phyloP scores from a whole-genome alignment of 2,888 invertebrate species.

The Steromphala cineraria region DNA sequence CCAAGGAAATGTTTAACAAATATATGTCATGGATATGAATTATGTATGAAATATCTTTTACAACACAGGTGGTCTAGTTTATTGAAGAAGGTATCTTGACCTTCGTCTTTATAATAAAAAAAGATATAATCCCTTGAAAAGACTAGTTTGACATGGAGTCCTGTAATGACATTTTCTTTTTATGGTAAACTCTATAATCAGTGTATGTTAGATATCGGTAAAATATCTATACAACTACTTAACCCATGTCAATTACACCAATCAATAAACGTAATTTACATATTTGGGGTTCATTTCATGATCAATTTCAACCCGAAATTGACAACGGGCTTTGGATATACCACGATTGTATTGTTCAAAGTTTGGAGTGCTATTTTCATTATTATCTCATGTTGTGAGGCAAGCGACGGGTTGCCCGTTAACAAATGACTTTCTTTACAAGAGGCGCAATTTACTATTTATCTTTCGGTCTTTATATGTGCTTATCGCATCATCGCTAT shows the following conservation, averaged over 20 bases:
- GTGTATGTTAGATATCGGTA: no score
- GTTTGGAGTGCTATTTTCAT: background rate
- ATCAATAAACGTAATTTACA: background rate
- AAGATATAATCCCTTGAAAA: no score
- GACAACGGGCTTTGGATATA: background rate
- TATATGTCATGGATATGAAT: no score
- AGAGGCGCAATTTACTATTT: constrained; percentile 6
- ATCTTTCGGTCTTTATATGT: background rate
- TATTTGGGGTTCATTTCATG: background rate
- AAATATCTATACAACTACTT: background rate
- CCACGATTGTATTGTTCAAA: background rate
- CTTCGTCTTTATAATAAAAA: no score
- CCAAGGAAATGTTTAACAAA: no score
- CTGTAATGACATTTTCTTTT: no score
- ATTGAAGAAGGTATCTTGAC: no score
- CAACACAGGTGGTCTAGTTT: no score
- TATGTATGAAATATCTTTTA: no score
- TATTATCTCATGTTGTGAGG: background rate
- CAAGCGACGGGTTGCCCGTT: background rate
- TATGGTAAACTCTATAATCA: no score
- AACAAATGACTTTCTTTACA: background rate
- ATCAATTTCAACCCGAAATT: background rate
- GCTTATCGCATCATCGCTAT: constrained; percentile 14
- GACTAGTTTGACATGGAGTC: no score
- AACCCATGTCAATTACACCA: constrained; percentile 10